Conservation (phyloP, 2,113 vertebrate genomes). For the Pluvianellus socialis region DNA sequence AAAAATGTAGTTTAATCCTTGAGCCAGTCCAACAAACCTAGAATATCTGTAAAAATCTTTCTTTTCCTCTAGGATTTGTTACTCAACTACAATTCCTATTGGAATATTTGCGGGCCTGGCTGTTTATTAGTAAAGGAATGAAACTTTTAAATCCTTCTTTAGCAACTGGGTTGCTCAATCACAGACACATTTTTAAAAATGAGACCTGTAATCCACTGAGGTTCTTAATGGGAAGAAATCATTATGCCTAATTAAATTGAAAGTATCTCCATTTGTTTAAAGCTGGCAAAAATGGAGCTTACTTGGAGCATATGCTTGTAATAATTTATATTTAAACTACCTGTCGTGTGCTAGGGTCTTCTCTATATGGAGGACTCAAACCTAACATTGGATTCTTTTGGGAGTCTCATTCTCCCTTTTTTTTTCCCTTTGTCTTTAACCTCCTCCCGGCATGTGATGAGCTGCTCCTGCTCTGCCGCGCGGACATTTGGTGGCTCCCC, state of each 20-base stretch:
- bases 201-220: conserved; percentile 31
- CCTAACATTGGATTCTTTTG: background rate
- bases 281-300: conserved; percentile 3
- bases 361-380: background rate
- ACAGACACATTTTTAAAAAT: conserved; percentile 16
- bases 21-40: background rate
- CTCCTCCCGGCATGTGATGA: background rate
- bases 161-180: background rate
- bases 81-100: background rate
- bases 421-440: background rate
- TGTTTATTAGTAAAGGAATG: background rate
- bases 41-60: background rate
- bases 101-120: background rate
- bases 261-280: background rate
- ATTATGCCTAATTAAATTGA: conserved; percentile 42
- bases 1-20: conserved; percentile 13
- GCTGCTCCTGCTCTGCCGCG: background rate
- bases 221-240: conserved; percentile 50
- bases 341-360: background rate
- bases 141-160: conserved; percentile 2
- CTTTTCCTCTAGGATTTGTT: background rate
- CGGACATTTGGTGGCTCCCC: background rate
- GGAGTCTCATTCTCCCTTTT: background rate
- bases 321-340: background rate
- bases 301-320: background rate